Percentiles rank a stretch among this genome's conserved stretches.
phyloP scores from a whole-genome alignment of 1,140 invertebrate species.

The Gryon sp. region DNA sequence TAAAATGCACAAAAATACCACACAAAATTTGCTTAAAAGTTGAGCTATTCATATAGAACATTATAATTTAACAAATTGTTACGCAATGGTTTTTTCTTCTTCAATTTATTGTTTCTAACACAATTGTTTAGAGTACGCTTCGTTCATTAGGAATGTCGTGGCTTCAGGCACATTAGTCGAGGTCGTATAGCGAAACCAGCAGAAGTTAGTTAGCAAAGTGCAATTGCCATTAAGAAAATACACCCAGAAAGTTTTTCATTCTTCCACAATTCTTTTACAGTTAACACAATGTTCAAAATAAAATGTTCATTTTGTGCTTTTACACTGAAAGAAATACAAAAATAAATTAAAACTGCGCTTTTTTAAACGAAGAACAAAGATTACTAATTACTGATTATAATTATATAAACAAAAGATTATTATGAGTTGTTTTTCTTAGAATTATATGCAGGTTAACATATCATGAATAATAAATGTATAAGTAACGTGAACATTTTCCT shows the following conservation, averaged over 20 bases:
- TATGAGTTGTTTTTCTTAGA: no score
- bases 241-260: slow-evolving; percentile 5
- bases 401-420: no score
- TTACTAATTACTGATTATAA: no score
- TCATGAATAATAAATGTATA: no score
- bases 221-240: slow-evolving; percentile 37
- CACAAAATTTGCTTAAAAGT: slow-evolving; percentile 1
- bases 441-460: no score
- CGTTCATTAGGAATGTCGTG: background rate
- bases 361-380: no score
- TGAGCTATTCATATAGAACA: slow-evolving; percentile 23
- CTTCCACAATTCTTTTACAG: background rate
- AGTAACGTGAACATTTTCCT: no score
- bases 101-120: slow-evolving; percentile 37
- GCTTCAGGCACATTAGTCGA: slow-evolving; percentile 8
- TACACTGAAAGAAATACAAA: no score
- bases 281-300: no score
- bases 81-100: slow-evolving; percentile 32
- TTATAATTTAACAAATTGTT: slow-evolving; percentile 8
- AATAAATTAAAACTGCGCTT: no score
- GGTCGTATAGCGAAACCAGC: no score
- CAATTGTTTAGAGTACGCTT: slow-evolving; percentile 19
- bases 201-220: slow-evolving; percentile 36
- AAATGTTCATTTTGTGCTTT: no score
- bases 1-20: background rate